phyloP scores from a whole-genome alignment of 2,113 vertebrate genomes.

The Suricata suricatta region DNA sequence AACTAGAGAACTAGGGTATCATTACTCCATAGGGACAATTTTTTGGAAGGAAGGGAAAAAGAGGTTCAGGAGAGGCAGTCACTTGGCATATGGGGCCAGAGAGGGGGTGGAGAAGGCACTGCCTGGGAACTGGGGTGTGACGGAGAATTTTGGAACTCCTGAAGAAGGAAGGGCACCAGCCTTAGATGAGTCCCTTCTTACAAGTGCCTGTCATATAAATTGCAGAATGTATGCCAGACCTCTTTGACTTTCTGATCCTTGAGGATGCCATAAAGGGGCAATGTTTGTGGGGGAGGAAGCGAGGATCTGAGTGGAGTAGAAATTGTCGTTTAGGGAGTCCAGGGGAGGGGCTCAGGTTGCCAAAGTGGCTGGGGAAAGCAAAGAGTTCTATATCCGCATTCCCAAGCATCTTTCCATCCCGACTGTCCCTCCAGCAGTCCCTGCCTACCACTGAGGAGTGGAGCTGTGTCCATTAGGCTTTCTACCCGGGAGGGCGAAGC shows the following conservation, averaged over 20 bases:
- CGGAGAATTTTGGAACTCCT: background rate
- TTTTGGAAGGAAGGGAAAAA: background rate
- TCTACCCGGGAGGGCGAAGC: background rate
- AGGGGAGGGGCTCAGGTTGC: background rate
- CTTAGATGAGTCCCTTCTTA: background rate
- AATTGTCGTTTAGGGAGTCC: background rate
- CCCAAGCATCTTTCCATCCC: background rate
- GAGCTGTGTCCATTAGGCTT: background rate
- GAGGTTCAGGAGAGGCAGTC: background rate
- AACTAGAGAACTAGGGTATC: background rate
- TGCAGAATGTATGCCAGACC: background rate
- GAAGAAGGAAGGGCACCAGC: background rate
- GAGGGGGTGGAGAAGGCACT: background rate
- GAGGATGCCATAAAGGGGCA: background rate
- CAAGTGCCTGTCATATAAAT: background rate
- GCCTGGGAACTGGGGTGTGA: rapidly evolving
- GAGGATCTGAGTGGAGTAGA: background rate
- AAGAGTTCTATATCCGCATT: background rate
- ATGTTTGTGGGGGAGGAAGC: background rate
- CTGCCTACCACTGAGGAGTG: background rate
- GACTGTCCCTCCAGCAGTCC: background rate
- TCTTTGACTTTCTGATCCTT: background rate
- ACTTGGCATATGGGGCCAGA: background rate
- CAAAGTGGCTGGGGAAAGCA: background rate
- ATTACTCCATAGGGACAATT: background rate